Conservation (phyloP, 2,797 vertebrate genomes). For the Coregonus suidteri region DNA sequence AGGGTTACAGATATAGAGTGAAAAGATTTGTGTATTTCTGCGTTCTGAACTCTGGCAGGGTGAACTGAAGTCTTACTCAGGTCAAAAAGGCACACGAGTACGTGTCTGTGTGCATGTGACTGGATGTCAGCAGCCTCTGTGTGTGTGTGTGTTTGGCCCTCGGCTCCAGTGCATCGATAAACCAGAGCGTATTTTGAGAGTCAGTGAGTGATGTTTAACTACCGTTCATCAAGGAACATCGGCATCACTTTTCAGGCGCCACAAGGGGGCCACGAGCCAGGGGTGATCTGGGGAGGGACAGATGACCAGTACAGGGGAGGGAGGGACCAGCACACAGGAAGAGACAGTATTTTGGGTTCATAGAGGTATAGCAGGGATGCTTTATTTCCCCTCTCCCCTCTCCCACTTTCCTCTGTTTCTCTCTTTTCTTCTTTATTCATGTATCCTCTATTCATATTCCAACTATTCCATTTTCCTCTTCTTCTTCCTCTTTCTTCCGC, state of each 20-base stretch:
- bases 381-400: constrained; percentile 19
- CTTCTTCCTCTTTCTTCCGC: constrained; percentile 17
- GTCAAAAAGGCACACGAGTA: constrained; percentile 38
- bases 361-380: constrained; percentile 33
- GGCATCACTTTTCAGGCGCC: not conserved
- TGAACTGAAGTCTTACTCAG: constrained; percentile 48
- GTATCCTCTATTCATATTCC: constrained; percentile 16
- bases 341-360: constrained; percentile 38
- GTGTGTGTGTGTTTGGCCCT: constrained; percentile 23
- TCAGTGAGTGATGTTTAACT: not conserved
- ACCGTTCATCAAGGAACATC: not conserved
- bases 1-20: not conserved
- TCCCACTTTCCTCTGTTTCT: constrained; percentile 14
- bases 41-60: constrained; percentile 39
- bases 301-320: not conserved
- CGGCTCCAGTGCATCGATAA: constrained; percentile 48
- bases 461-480: constrained; percentile 21
- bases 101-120: not conserved
- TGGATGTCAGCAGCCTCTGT: constrained; percentile 16
- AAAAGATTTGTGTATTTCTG: constrained; percentile 29
- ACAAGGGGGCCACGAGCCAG: not conserved
- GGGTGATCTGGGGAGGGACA: not conserved
- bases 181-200: constrained; percentile 41
- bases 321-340: not conserved
- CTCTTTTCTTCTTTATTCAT: constrained; percentile 14